Evolutionary conservation across 2,113 vertebrate species (phyloP).

Genomic region (Gobio gobio): DNA sequence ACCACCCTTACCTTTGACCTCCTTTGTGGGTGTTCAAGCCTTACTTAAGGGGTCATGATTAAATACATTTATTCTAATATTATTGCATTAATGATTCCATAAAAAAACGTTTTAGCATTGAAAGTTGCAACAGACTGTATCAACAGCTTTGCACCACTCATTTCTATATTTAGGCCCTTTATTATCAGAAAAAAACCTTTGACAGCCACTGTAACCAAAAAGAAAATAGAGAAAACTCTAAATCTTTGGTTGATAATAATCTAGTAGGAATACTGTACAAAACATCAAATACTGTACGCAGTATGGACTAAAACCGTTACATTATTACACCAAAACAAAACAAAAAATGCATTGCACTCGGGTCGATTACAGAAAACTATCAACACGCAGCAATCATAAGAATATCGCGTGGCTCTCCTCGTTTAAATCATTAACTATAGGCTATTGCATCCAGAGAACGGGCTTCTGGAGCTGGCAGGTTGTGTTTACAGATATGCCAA

Average conservation of each 20-base stretch:
- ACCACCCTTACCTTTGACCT: background rate
- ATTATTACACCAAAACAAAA: slow-evolving; percentile 21
- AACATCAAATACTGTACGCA: background rate
- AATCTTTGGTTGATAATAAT: background rate
- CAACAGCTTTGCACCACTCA: background rate
- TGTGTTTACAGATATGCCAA: background rate
- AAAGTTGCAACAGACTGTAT: background rate
- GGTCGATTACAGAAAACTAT: background rate
- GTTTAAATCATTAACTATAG: background rate
- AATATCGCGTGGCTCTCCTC: slow-evolving; percentile 11
- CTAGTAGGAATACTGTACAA: background rate
- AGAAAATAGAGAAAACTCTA: background rate
- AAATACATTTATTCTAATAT: background rate
- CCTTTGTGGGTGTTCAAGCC: background rate
- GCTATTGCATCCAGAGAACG: background rate
- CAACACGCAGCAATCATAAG: slow-evolving; percentile 15
- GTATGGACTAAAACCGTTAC: slow-evolving; percentile 26
- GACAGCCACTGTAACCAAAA: background rate
- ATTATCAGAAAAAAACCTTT: background rate
- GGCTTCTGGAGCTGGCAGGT: background rate
- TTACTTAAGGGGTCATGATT: background rate
- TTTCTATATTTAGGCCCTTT: background rate
- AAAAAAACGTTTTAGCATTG: background rate
- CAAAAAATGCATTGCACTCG: background rate
- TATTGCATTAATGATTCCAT: background rate